Evolutionary conservation across 2,888 invertebrate genomes (phyloP).

Genomic region (Allygus modestus): DNA sequence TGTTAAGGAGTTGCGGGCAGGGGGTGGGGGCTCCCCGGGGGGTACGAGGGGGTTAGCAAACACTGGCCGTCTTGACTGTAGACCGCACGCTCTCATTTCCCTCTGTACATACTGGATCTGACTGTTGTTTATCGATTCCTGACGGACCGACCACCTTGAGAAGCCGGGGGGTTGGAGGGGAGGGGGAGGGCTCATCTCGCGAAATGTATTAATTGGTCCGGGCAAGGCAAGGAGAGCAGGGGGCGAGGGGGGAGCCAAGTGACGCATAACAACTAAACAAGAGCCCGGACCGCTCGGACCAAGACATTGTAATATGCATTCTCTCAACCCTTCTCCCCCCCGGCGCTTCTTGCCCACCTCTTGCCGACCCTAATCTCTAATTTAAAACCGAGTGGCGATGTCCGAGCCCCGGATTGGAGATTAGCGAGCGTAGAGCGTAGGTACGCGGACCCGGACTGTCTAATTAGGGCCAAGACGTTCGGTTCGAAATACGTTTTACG

Average conservation of each 20-base stretch:
- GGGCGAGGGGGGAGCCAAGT: constrained; percentile 62
- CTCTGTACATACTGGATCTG: constrained; percentile 64
- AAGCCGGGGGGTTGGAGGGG: constrained; percentile 57
- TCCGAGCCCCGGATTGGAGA: constrained; percentile 45
- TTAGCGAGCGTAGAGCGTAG: not conserved
- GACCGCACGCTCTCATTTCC: constrained; percentile 65
- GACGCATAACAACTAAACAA: constrained; percentile 69
- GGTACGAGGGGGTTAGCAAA: constrained; percentile 57
- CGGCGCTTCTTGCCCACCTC: constrained; percentile 1
- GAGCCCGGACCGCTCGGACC: constrained; percentile 67
- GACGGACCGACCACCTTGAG: constrained; percentile 69
- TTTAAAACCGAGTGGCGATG: constrained; percentile 63
- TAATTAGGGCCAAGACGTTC: constrained; percentile 29
- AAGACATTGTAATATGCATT: constrained; percentile 68
- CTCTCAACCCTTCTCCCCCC: constrained; percentile 61
- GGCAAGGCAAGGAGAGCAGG: constrained; percentile 64
- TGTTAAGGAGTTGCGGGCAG: constrained; percentile 55
- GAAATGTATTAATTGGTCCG: constrained; percentile 70
- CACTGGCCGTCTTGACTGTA: constrained; percentile 62
- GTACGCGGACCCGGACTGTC: not conserved
- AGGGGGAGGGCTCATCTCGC: constrained; percentile 67
- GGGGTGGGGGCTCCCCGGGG: not conserved
- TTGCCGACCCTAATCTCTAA: constrained; percentile 60
- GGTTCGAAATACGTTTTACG: constrained; percentile 18
- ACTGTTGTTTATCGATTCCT: constrained; percentile 69